phyloP scores from a whole-genome alignment of 2,113 vertebrate genomes.

The Dipodomys merriami region DNA sequence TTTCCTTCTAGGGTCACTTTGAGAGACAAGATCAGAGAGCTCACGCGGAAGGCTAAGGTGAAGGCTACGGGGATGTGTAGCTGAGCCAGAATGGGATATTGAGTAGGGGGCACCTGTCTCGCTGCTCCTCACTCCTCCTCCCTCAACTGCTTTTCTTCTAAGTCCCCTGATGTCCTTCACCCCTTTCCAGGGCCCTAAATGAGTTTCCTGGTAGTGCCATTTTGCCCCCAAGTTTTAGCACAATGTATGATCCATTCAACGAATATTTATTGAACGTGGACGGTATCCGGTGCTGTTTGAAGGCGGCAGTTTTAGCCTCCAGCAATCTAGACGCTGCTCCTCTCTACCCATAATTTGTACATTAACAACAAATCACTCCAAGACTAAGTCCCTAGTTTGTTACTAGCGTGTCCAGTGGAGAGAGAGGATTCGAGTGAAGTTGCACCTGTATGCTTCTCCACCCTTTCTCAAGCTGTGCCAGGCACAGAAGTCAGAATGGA shows the following conservation, averaged over 20 bases:
- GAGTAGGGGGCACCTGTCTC: neutral
- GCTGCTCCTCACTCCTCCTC: accelerated
- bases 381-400: neutral
- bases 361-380: neutral
- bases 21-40: neutral
- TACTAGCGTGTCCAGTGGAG: neutral
- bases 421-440: neutral
- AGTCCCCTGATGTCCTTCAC: neutral
- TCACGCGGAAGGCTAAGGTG: neutral
- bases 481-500: neutral
- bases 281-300: neutral
- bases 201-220: neutral
- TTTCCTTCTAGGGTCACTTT: neutral
- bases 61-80: no score
- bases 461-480: neutral
- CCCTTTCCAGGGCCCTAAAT: neutral
- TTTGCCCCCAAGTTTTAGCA: neutral
- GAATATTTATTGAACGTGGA: neutral
- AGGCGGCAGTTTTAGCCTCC: neutral
- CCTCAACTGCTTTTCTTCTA: neutral
- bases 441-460: neutral
- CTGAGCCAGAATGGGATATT: neutral
- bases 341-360: neutral
- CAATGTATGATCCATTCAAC: neutral
- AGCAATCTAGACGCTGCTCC: neutral